phyloP scores from a whole-genome alignment of 1,140 invertebrate genomes.

The Drosophila lacteicornis region DNA sequence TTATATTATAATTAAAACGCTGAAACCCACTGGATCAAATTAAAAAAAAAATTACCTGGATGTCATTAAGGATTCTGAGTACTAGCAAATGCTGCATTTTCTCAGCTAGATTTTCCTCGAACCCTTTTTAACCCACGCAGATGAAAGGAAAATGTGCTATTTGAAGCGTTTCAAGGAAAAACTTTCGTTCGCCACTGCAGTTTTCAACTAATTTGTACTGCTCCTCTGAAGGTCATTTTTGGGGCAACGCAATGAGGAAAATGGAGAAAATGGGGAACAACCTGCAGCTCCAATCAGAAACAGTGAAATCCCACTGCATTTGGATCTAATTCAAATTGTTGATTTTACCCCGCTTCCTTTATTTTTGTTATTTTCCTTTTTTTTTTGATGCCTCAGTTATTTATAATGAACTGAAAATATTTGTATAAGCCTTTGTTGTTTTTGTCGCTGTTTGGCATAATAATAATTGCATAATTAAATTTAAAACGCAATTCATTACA shows the following conservation, averaged over 20 bases:
- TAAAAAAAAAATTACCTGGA: background rate
- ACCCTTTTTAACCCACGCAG: background rate
- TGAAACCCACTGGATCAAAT: background rate
- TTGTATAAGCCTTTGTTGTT: conserved; percentile 44
- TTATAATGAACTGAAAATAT: conserved; percentile 54
- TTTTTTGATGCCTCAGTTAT: background rate
- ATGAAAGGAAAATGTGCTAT: conserved; percentile 8
- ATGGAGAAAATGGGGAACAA: background rate
- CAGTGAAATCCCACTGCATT: background rate
- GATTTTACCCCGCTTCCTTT: background rate
- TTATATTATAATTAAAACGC: too few species aligned
- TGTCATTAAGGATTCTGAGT: background rate
- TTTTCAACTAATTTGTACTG: conserved; percentile 15
- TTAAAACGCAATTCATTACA: conserved; percentile 48
- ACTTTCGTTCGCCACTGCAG: conserved; percentile 6
- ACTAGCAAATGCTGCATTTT: background rate
- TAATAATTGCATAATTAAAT: conserved; percentile 53
- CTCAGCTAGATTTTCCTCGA: background rate
- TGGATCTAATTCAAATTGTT: conserved; percentile 31
- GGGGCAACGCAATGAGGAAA: background rate
- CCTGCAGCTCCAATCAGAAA: background rate
- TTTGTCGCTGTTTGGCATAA: conserved; percentile 31
- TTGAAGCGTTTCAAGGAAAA: conserved; percentile 1
- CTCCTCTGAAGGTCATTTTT: conserved; percentile 31
- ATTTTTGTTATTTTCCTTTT: conserved; percentile 2